Evolutionary conservation across 1,140 invertebrate genomes (phyloP).

Genomic region (Platyura marginata): DNA sequence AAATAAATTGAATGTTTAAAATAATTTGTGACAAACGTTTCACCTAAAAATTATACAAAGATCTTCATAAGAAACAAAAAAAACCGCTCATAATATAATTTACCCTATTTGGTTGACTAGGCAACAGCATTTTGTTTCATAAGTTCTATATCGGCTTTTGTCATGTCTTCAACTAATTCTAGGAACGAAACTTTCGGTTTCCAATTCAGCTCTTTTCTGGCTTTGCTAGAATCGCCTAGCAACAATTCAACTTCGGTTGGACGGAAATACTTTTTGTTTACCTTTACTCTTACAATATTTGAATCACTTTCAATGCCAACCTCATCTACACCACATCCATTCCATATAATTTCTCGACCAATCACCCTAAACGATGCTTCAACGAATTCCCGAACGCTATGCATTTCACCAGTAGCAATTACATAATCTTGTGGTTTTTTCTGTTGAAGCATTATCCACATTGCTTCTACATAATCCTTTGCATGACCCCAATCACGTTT

Average conservation of each 20-base stretch:
- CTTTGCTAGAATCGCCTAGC: slow-evolving; percentile 81
- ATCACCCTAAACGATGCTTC: slow-evolving; percentile 76
- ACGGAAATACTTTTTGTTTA: slow-evolving; percentile 91
- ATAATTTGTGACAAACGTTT: too few species aligned
- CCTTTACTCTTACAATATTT: slow-evolving; percentile 63
- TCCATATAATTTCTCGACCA: slow-evolving; percentile 58
- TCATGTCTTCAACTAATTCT: slow-evolving; percentile 88
- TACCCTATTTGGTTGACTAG: too few species aligned
- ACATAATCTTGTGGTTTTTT: slow-evolving; percentile 89
- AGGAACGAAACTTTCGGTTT: slow-evolving; percentile 65
- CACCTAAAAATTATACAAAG: too few species aligned
- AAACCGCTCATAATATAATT: too few species aligned
- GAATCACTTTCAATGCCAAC: slow-evolving; percentile 70
- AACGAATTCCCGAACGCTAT: slow-evolving; percentile 94
- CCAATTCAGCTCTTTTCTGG: slow-evolving; percentile 74
- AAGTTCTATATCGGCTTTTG: slow-evolving; percentile 76
- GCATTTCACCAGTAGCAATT: slow-evolving; percentile 86
- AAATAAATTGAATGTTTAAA: too few species aligned
- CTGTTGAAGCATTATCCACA: slow-evolving; percentile 99
- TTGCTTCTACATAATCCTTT: slow-evolving; percentile 97
- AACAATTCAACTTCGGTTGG: slow-evolving; percentile 94
- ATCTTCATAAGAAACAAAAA: too few species aligned
- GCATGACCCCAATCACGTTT: slow-evolving; percentile 99
- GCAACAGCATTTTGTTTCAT: slow-evolving; percentile 87
- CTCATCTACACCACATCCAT: slow-evolving; percentile 70